phyloP scores from a whole-genome alignment of 1,140 invertebrate genomes.

The Batillaria attramentaria region DNA sequence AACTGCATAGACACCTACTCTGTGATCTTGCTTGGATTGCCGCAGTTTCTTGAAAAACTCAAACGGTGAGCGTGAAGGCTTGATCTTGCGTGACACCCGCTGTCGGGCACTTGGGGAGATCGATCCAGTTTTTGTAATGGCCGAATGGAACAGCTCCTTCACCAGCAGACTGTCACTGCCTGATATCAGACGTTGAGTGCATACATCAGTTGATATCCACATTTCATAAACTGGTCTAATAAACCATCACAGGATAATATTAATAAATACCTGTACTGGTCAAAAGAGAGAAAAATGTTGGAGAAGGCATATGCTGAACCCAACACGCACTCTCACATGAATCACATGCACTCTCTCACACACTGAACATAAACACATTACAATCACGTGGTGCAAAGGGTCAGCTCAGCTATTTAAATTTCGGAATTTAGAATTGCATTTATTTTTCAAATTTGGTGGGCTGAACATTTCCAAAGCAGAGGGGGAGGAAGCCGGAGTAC shows the following conservation, averaged over 20 bases:
- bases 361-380: too few species aligned
- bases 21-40: constrained; percentile 16
- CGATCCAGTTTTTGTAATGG: constrained; percentile 58
- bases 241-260: not conserved
- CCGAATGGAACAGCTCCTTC: constrained; percentile 60
- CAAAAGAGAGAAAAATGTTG: not conserved
- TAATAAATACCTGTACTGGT: not conserved
- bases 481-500: too few species aligned
- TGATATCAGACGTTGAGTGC: too few species aligned
- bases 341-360: not conserved
- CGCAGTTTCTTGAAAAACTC: constrained; percentile 37
- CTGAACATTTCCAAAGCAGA: too few species aligned
- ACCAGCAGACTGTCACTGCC: constrained; percentile 59
- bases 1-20: too few species aligned
- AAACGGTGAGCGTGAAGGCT: constrained; percentile 26
- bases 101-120: constrained; percentile 60
- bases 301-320: too few species aligned
- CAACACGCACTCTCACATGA: not conserved
- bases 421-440: too few species aligned
- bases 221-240: not conserved
- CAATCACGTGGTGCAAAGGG: too few species aligned
- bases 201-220: too few species aligned
- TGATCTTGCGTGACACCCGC: constrained; percentile 24
- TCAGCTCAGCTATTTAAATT: too few species aligned
- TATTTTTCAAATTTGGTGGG: too few species aligned